Conservation (phyloP, 1,140 invertebrate genomes). For the Eurosta solidaginis region DNA sequence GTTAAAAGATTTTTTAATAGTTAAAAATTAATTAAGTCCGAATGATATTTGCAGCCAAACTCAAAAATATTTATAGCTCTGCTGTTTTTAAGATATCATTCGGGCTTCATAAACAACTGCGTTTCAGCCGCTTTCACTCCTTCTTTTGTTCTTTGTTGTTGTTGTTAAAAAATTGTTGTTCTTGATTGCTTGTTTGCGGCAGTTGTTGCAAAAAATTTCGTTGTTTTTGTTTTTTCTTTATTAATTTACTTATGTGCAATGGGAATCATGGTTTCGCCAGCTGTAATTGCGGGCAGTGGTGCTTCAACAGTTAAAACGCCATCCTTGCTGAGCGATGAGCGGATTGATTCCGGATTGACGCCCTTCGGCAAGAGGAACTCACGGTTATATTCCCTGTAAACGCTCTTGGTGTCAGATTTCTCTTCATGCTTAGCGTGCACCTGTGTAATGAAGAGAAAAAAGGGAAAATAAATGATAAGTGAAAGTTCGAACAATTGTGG, state of each 20-base stretch:
- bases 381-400: constrained; percentile 94
- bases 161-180: background rate
- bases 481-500: too few relatives aligned
- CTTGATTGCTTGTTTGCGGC: background rate
- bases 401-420: constrained; percentile 90
- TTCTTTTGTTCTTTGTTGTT: background rate
- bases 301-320: constrained; percentile 92
- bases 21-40: background rate
- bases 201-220: constrained; percentile 16
- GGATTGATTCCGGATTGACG: constrained; percentile 89
- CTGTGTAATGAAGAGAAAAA: constrained; percentile 61
- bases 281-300: constrained; percentile 78
- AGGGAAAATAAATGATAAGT: constrained; percentile 24
- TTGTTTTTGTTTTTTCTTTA: background rate
- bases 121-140: background rate
- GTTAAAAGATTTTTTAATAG: background rate
- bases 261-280: constrained; percentile 77
- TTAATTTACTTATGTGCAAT: constrained; percentile 72
- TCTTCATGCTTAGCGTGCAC: constrained; percentile 96
- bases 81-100: background rate
- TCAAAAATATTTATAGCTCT: background rate
- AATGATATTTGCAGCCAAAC: background rate
- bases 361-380: constrained; percentile 93
- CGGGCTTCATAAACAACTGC: background rate
- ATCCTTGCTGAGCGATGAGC: constrained; percentile 87